Base-by-base conservation (phyloP, 2,113 vertebrate genomes). In the Apeltes quadracus region DNA sequence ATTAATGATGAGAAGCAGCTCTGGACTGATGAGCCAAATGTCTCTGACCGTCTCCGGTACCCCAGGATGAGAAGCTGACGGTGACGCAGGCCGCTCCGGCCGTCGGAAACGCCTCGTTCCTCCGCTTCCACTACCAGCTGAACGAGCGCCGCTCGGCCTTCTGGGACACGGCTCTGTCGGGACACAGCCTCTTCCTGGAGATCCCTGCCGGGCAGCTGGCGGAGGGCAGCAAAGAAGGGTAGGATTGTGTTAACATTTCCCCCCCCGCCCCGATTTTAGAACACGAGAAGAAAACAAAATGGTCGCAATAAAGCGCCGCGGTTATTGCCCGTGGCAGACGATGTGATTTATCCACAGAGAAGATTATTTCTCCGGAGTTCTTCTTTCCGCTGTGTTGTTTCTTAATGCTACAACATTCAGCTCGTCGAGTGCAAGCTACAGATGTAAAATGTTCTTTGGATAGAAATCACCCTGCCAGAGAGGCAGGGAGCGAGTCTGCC, bases 171-270 rank as follows among this genome's bases (percentile, higher is more conserved):
- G 94, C 94, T 84, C 94, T 98, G 34, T 94, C 95, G 10, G 93
- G 93, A 56, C 94, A 95, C 92, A 94, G 94, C 90, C 95, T 99
- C 90, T 99, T 97, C 84, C 93, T 99, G 93, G 96, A 98, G 93
- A 95, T 98, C 79, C 96, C 97, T 59, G 92, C 94, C 0, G 97
- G 96, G 71, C 86, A 90, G 75, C 94, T 98, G 89, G 95, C 91
- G 72, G 96, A 97, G 83, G 96, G 97, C 61, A 99, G 96, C 95
- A 99, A 97, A 90, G 97, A 99, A 88, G 96, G 97, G 97, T 99
- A 89, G 85, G 94, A 62, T 78, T 1, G 3, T 7, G 5, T 22
- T 20, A 2, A 10, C 5, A 6, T n/a, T n/a, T n/a, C n/a, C 43
- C 9, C 22, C 18, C 27, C 20, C 6, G 12, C 2, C 29, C n/a